Evolutionary conservation across 2,797 vertebrate genomes (phyloP).

Genomic region (Eulemur rubriventer): DNA sequence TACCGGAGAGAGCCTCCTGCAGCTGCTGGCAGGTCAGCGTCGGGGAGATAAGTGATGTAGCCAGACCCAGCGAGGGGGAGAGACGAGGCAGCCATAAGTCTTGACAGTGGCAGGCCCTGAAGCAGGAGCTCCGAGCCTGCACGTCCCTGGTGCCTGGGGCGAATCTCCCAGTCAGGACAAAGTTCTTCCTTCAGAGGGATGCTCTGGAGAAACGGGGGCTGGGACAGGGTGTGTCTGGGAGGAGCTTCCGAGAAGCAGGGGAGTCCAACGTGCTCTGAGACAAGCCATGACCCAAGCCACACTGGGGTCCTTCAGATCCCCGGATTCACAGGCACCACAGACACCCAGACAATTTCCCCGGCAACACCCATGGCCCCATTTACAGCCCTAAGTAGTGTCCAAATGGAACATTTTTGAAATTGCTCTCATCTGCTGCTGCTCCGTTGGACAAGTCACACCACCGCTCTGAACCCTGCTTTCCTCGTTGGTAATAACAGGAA

Average conservation of each 20-base stretch:
- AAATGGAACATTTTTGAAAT: background rate
- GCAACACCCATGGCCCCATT: background rate
- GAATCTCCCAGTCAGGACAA: constrained; percentile 32
- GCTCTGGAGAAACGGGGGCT: constrained; percentile 15
- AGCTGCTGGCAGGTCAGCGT: constrained; percentile 78
- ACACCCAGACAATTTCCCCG: too few species aligned
- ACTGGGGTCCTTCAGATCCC: background rate
- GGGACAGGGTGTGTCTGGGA: background rate
- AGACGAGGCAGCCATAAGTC: constrained; percentile 69
- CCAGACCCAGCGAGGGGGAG: constrained; percentile 71
- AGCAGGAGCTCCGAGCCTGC: background rate
- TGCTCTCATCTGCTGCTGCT: background rate
- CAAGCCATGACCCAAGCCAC: background rate
- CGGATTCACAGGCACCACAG: background rate
- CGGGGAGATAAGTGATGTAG: constrained; percentile 74
- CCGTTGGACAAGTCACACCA: background rate
- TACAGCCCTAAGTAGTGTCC: background rate
- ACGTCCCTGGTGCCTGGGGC: constrained; percentile 20
- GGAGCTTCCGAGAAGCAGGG: background rate
- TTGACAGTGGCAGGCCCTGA: constrained; percentile 70
- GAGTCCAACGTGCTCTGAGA: background rate
- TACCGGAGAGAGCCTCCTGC: constrained; percentile 71
- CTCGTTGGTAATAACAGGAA: background rate
- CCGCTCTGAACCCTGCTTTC: background rate
- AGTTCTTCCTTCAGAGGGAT: constrained; percentile 52